phyloP scores from a whole-genome alignment of 1,140 invertebrate species.

The Aphaenogaster ashmeadi region DNA sequence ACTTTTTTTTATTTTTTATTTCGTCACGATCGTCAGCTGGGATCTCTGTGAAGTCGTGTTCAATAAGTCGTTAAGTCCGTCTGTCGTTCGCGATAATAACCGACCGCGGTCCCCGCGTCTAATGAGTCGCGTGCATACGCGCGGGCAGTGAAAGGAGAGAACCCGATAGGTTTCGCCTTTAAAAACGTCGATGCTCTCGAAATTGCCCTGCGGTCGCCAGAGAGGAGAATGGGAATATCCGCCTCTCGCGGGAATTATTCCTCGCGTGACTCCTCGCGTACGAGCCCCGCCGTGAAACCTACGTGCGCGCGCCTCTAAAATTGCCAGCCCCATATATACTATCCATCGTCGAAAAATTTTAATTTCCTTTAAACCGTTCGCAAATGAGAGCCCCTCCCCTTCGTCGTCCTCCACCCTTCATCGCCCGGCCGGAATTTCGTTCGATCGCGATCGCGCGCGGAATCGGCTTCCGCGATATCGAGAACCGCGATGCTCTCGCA shows the following conservation, averaged over 20 bases:
- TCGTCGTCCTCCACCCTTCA: too few relatives aligned
- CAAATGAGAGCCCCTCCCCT: not conserved
- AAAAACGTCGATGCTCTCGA: constrained; percentile 2
- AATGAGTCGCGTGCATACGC: constrained; percentile 32
- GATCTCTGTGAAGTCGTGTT: not conserved
- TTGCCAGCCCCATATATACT: too few relatives aligned
- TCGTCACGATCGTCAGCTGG: constrained; percentile 27
- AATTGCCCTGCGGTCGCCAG: constrained; percentile 21
- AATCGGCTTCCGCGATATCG: constrained; percentile 53
- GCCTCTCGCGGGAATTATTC: constrained; percentile 16
- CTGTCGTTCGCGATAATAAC: constrained; percentile 22
- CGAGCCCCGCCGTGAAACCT: not conserved
- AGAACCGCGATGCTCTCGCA: not conserved
- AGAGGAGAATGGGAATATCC: constrained; percentile 34
- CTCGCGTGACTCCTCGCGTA: not conserved
- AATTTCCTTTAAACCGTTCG: not conserved
- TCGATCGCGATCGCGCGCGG: not conserved
- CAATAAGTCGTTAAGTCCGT: constrained; percentile 37
- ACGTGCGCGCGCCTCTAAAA: not conserved
- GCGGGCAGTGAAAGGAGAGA: not conserved
- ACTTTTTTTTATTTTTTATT: not conserved
- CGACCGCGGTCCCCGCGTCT: not conserved
- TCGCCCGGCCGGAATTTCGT: not conserved
- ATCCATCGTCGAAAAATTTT: not conserved
- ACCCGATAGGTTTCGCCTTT: constrained; percentile 13